Conservation (phyloP, 1,140 invertebrate species). For the Maniola jurtina region DNA sequence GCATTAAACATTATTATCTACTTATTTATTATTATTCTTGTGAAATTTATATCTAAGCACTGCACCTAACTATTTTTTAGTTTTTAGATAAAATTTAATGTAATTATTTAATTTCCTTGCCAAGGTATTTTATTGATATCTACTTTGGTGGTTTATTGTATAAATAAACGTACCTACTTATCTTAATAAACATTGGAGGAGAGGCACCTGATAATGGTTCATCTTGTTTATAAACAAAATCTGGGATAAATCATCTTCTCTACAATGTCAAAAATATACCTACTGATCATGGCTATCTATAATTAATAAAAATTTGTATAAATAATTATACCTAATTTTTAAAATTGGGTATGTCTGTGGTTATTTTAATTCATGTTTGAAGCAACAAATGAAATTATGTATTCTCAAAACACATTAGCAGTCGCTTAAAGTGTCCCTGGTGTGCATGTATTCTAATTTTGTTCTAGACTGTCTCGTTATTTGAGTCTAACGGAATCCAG, state of each 20-base stretch:
- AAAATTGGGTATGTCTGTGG: too few species aligned
- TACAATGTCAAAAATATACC: too few species aligned
- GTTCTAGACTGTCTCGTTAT: slow-evolving; percentile 68
- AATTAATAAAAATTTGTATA: too few species aligned
- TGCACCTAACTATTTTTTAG: too few species aligned
- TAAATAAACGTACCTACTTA: not conserved
- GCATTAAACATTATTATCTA: not conserved
- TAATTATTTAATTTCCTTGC: too few species aligned
- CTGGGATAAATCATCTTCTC: not conserved
- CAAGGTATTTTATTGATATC: not conserved
- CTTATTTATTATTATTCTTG: not conserved
- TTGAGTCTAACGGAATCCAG: slow-evolving; percentile 51
- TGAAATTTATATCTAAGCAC: not conserved
- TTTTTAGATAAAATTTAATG: not conserved
- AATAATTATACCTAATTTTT: too few species aligned
- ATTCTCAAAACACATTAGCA: slow-evolving; percentile 42
- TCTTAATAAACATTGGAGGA: slow-evolving; percentile 27
- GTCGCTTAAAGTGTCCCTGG: slow-evolving; percentile 49
- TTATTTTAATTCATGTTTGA: not conserved
- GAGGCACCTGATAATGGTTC: slow-evolving; percentile 24
- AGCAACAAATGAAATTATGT: slow-evolving; percentile 12
- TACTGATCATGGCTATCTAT: too few species aligned
- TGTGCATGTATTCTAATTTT: slow-evolving; percentile 62
- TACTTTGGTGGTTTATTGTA: not conserved
- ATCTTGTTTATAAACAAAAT: slow-evolving; percentile 12